These are phyloP conservation scores for Dorcus hopei DNA, from an alignment of 2,888 invertebrate species.

Conservation along the genomic window DNA sequence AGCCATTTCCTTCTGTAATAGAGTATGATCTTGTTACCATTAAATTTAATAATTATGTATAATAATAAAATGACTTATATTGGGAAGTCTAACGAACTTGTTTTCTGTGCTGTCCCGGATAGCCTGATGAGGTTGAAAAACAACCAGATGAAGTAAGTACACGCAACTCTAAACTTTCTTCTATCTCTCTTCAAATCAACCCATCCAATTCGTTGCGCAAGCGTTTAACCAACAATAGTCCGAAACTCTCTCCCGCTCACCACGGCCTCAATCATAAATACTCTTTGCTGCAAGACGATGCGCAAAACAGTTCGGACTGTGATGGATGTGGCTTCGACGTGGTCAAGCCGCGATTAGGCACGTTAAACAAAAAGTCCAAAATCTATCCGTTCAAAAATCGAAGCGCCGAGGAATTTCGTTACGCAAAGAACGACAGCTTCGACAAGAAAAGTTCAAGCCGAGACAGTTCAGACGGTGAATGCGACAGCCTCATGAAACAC, in stretches of 20 bases:
- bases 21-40: too few relatives aligned
- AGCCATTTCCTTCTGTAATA: too few relatives aligned
- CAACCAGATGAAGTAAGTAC: slow-evolving; percentile 49
- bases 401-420: slow-evolving; percentile 39
- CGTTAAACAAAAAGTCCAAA: slow-evolving; percentile 12
- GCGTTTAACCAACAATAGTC: slow-evolving; percentile 23
- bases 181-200: slow-evolving; percentile 34
- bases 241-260: slow-evolving; percentile 14
- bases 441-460: slow-evolving; percentile 33
- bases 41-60: background rate
- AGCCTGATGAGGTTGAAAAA: slow-evolving; percentile 47
- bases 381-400: slow-evolving; percentile 35
- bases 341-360: background rate
- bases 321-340: background rate
- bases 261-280: slow-evolving; percentile 19
- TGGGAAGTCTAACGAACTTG: slow-evolving; percentile 14
- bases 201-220: slow-evolving; percentile 27
- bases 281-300: slow-evolving; percentile 10
- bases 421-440: slow-evolving; percentile 23
- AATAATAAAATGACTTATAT: background rate
- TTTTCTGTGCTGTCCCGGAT: slow-evolving; percentile 14
- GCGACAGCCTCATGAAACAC: slow-evolving; percentile 32
- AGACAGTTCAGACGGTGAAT: slow-evolving; percentile 44
- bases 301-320: background rate
- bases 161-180: slow-evolving; percentile 29